Conservation (phyloP, 2,113 vertebrate species). For the Uria lomvia region DNA sequence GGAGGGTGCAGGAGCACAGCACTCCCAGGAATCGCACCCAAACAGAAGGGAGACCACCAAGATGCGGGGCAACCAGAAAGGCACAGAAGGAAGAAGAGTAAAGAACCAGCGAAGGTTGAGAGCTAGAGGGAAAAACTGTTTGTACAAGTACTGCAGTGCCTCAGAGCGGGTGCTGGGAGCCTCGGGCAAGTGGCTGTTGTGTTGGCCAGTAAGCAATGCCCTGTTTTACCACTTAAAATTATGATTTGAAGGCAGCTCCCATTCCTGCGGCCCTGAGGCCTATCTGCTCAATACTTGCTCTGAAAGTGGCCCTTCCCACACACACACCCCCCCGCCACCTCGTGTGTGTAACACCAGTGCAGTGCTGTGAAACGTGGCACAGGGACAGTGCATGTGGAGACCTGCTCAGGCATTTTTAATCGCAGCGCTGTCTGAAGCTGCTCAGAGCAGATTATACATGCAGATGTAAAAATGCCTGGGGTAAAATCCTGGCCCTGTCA, state of each 20-base stretch:
- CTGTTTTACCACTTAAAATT: not conserved
- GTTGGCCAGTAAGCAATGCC: not conserved
- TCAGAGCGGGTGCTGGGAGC: not conserved
- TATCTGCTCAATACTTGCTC: not conserved
- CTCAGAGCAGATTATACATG: not conserved
- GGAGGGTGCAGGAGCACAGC: not conserved
- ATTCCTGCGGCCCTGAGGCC: not conserved
- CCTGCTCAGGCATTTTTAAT: constrained; percentile 6
- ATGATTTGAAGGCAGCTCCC: not conserved
- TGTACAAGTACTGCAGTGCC: not conserved
- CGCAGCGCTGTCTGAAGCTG: not conserved
- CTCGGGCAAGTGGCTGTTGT: not conserved
- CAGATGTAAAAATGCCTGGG: not conserved
- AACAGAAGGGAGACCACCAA: not conserved
- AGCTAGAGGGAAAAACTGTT: not conserved
- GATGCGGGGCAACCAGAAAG: not conserved
- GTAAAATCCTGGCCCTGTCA: not conserved
- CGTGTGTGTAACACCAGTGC: not conserved
- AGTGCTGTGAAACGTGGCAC: not conserved
- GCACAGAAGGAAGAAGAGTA: not conserved
- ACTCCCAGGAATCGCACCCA: not conserved
- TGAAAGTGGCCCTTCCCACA: not conserved
- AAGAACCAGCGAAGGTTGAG: not conserved
- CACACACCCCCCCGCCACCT: not conserved
- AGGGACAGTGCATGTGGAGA: not conserved